Percentiles rank a stretch among this genome's conserved stretches.
These are phyloP conservation scores for Indri indri DNA, from an alignment of 2,113 vertebrate species.

Conservation along the genomic window DNA sequence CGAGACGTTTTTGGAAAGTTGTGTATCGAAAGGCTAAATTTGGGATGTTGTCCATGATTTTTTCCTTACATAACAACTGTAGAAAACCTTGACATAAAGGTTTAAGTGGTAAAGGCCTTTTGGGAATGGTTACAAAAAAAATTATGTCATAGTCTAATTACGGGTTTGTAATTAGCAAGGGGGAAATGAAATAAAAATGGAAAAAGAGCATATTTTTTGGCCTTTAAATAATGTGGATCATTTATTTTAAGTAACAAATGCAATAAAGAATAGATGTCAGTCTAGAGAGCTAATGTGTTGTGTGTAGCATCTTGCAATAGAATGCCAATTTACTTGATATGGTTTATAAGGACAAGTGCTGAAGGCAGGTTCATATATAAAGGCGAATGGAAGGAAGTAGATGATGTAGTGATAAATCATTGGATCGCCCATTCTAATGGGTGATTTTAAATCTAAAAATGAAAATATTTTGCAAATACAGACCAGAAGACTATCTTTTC, in stretches of 20 bases:
- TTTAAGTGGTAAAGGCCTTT: neutral
- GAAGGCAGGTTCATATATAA: neutral
- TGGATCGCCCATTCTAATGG: neutral
- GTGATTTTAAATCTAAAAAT: neutral
- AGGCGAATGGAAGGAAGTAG: neutral
- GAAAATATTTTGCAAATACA: neutral
- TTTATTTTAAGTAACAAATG: slow-evolving; percentile 9
- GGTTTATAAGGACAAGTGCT: neutral
- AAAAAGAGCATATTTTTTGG: neutral
- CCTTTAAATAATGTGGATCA: neutral
- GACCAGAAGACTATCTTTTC: neutral
- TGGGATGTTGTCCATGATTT: neutral
- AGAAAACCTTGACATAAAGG: neutral
- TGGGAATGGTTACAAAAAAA: neutral
- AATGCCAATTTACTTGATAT: neutral
- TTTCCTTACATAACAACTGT: neutral
- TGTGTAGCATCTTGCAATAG: neutral
- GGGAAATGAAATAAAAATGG: neutral
- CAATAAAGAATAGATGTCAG: neutral
- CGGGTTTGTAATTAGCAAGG: neutral
- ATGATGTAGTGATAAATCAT: neutral
- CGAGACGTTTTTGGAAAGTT: neutral
- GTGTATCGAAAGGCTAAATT: neutral
- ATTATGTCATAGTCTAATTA: neutral
- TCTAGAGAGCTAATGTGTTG: neutral